Evolutionary conservation across 2,888 invertebrate species (phyloP).

Genomic region (Hipparchia sbordonii): DNA sequence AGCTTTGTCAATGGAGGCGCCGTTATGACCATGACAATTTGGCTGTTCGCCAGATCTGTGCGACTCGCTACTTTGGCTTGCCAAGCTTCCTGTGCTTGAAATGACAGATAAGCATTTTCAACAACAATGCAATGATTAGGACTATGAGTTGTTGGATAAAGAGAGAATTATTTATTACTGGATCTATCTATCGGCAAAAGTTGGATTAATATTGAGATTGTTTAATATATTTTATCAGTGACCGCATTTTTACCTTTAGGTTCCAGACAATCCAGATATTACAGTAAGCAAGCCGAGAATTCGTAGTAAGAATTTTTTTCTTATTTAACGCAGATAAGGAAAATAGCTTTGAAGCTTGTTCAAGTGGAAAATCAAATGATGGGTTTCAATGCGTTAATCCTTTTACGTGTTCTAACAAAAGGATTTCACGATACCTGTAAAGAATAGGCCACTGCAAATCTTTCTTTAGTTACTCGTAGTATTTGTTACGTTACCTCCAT

Average conservation of each 20-base stretch:
- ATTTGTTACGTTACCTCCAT: neutral
- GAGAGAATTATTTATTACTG: too few species aligned
- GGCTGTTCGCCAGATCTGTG: slow-evolving; percentile 1
- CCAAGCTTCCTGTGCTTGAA: neutral
- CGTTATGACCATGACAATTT: neutral
- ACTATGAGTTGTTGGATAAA: too few species aligned
- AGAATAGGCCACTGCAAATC: neutral
- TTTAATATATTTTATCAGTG: too few species aligned
- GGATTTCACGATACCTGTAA: neutral
- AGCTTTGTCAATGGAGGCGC: slow-evolving; percentile 12
- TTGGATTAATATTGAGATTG: too few species aligned
- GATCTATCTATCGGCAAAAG: too few species aligned
- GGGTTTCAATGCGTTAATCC: slow-evolving; percentile 14
- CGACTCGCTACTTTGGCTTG: neutral
- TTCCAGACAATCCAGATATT: too few species aligned
- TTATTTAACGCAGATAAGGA: slow-evolving; percentile 14
- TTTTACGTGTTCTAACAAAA: slow-evolving; percentile 8
- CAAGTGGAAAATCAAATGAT: slow-evolving; percentile 16
- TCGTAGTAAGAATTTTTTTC: slow-evolving; percentile 2
- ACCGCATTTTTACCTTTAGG: too few species aligned
- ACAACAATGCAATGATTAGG: too few species aligned
- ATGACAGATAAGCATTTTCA: neutral
- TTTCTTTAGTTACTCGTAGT: neutral
- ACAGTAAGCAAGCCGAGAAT: too few species aligned
- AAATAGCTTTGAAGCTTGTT: neutral